A percentile compares a stretch with the other conserved stretches of the same genome.
Conservation (phyloP, 2,888 invertebrate genomes). For the Dexiosoma caninum region DNA sequence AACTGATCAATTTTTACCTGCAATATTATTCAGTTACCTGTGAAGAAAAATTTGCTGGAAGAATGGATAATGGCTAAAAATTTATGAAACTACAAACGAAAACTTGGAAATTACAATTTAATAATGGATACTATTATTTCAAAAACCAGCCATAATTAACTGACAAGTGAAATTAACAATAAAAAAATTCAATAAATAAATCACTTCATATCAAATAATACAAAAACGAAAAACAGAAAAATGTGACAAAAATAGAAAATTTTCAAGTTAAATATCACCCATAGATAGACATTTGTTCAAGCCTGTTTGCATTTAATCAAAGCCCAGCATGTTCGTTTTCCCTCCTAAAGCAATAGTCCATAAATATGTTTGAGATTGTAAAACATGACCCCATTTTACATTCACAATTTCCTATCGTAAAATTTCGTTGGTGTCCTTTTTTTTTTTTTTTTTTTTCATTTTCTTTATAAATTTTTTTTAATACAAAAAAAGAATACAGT, state of each 20-base stretch:
- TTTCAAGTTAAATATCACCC: neutral
- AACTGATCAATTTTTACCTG: no score
- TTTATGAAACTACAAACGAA: no score
- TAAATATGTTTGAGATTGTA: constrained; percentile 47
- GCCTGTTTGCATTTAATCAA: constrained; percentile 55
- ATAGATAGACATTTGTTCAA: constrained; percentile 7
- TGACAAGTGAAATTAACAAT: neutral
- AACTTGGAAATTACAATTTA: no score
- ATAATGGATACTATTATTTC: no score
- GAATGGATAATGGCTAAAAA: no score
- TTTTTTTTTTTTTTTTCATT: neutral
- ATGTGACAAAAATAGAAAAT: no score
- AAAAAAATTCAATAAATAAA: neutral
- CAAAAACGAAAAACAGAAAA: neutral
- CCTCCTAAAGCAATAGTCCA: constrained; percentile 1
- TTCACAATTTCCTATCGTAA: constrained; percentile 43
- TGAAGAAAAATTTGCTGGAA: no score
- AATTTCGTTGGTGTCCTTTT: constrained; percentile 25
- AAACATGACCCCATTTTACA: constrained; percentile 58
- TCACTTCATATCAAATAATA: neutral
- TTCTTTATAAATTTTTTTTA: constrained; percentile 7
- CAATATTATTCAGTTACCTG: no score
- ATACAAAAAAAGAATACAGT: constrained; percentile 14
- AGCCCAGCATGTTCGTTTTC: constrained; percentile 20
- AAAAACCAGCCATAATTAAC: no score